phyloP scores from a whole-genome alignment of 2,888 invertebrate species.

The Cepaea hortensis region DNA sequence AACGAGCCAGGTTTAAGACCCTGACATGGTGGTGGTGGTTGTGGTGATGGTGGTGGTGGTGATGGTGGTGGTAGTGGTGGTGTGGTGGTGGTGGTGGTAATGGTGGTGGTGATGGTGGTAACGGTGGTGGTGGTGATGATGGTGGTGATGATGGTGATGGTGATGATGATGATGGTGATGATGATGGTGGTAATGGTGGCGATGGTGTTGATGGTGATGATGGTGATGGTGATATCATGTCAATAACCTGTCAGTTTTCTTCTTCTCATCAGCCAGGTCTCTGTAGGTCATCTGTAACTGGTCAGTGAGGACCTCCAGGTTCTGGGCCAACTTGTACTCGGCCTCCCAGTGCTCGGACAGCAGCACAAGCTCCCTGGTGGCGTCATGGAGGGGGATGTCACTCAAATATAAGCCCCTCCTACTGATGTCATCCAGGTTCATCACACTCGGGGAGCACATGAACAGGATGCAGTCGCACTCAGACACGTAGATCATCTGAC shows the following conservation, averaged over 20 bases:
- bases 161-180: too few relatives aligned
- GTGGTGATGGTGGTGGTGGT: too few relatives aligned
- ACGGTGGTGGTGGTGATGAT: too few relatives aligned
- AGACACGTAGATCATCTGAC: slow-evolving; percentile 95
- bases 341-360: slow-evolving; percentile 98
- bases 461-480: slow-evolving; percentile 93
- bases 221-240: too few relatives aligned
- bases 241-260: slow-evolving; percentile 93
- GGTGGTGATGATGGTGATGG: too few relatives aligned
- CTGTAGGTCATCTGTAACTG: slow-evolving; percentile 95
- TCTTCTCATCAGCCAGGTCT: slow-evolving; percentile 94
- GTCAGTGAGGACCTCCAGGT: slow-evolving; percentile 93
- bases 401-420: slow-evolving; percentile 93
- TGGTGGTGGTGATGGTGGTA: too few relatives aligned
- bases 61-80: too few relatives aligned
- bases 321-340: slow-evolving; percentile 95
- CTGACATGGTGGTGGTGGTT: too few relatives aligned
- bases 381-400: slow-evolving; percentile 96
- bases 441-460: slow-evolving; percentile 95
- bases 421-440: slow-evolving; percentile 94
- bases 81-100: too few relatives aligned
- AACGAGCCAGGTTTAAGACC: too few relatives aligned
- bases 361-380: slow-evolving; percentile 93
- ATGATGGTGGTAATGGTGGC: too few relatives aligned
- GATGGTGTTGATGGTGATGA: too few relatives aligned